phyloP scores from a whole-genome alignment of 1,140 invertebrate genomes.

The Ceratoteleas bidentatus region DNA sequence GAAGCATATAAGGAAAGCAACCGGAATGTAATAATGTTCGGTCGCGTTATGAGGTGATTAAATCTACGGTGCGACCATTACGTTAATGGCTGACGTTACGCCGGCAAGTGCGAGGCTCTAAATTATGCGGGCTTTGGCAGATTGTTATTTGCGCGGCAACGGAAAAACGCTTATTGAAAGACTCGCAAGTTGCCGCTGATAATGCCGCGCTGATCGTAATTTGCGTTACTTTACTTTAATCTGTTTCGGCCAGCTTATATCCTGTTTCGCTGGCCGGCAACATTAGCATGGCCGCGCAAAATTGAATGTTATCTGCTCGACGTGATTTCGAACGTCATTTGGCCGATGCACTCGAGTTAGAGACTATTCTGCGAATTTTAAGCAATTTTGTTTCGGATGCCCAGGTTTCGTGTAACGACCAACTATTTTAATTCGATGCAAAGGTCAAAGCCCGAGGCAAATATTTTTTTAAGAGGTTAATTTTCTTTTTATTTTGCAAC shows the following conservation, averaged over 20 bases:
- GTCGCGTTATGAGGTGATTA: conserved; percentile 38
- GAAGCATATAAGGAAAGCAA: conserved; percentile 32
- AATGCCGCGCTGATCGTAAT: conserved; percentile 19
- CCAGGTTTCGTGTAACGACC: too few relatives aligned
- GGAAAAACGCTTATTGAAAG: conserved; percentile 27
- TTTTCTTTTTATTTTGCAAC: too few relatives aligned
- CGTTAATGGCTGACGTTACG: conserved; percentile 38
- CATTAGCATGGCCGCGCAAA: background rate
- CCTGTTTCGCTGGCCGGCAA: background rate
- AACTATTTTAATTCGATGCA: too few relatives aligned
- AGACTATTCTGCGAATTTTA: too few relatives aligned
- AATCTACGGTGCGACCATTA: conserved; percentile 41
- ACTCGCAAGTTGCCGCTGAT: conserved; percentile 22
- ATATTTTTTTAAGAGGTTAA: too few relatives aligned
- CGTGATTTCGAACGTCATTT: background rate
- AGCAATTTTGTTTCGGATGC: too few relatives aligned
- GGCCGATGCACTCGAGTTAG: too few relatives aligned
- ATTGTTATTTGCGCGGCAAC: conserved; percentile 41
- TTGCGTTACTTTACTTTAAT: conserved; percentile 16
- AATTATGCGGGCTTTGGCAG: conserved; percentile 34
- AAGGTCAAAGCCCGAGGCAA: too few relatives aligned
- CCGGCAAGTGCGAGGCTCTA: conserved; percentile 16
- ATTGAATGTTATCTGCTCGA: conserved; percentile 2
- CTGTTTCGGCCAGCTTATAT: conserved; percentile 2
- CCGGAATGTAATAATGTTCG: conserved; percentile 46